These are phyloP conservation scores for Oxyscelio sp. DNA, from an alignment of 2,888 invertebrate species.

Conservation along the genomic window DNA sequence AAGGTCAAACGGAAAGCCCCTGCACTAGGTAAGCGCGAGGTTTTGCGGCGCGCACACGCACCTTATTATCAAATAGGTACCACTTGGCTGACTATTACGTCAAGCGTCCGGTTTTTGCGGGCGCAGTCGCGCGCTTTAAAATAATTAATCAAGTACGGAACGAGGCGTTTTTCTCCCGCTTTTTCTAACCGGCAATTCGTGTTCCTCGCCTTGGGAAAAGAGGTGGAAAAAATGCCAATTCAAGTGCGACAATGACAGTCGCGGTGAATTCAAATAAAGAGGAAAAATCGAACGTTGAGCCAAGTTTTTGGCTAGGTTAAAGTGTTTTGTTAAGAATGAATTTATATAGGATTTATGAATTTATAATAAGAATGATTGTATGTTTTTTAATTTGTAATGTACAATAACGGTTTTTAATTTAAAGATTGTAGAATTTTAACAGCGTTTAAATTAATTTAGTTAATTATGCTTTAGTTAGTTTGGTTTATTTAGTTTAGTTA, in stretches of 20 bases:
- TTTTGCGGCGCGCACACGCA: background rate
- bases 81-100: constrained; percentile 15
- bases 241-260: constrained; percentile 11
- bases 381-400: no score
- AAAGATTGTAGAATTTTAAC: no score
- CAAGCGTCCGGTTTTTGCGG: constrained; percentile 34
- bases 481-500: no score
- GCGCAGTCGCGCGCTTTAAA: background rate
- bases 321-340: no score
- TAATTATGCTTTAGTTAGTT: no score
- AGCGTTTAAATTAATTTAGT: no score
- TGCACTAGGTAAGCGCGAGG: constrained; percentile 91
- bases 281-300: no score
- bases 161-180: background rate
- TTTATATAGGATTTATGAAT: no score
- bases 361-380: no score
- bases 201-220: constrained; percentile 22
- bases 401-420: no score
- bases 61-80: constrained; percentile 38
- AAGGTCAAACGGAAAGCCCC: constrained; percentile 91
- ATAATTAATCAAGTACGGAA: background rate
- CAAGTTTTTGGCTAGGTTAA: no score
- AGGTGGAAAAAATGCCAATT: background rate
- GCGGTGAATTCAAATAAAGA: constrained; percentile 1
- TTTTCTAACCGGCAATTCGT: constrained; percentile 15